Conservation (phyloP, 2,113 vertebrate species). For the Tretioscincus oriximinensis region DNA sequence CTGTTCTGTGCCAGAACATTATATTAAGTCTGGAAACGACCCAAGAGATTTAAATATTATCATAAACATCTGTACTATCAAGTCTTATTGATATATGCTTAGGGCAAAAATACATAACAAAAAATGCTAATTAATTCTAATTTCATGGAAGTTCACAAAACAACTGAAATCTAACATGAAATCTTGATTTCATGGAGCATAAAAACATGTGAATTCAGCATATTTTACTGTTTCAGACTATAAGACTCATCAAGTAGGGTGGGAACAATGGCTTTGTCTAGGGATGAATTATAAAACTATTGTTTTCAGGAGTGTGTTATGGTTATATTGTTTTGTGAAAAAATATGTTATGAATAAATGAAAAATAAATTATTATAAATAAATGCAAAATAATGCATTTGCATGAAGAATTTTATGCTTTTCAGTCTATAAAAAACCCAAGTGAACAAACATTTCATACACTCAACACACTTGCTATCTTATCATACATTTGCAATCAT, state of each 20-base stretch:
- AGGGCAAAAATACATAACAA: slow-evolving; percentile 72
- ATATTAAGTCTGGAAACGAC: too few relatives aligned
- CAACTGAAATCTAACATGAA: slow-evolving; percentile 18
- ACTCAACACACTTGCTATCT: not conserved
- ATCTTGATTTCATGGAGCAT: too few relatives aligned
- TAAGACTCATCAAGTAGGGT: too few relatives aligned
- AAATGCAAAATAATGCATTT: not conserved
- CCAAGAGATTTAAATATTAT: too few relatives aligned
- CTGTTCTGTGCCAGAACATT: too few relatives aligned
- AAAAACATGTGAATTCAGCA: too few relatives aligned
- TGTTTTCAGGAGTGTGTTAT: not conserved
- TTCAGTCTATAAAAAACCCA: not conserved
- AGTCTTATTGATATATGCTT: slow-evolving; percentile 72
- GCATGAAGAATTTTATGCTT: not conserved
- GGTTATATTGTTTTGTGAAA: not conserved
- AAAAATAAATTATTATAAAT: slow-evolving; percentile 7
- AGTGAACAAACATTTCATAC: slow-evolving; percentile 4
- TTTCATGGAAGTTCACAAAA: slow-evolving; percentile 57
- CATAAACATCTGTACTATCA: too few relatives aligned
- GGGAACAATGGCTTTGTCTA: not conserved
- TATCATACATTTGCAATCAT: not conserved
- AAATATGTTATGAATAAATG: not conserved
- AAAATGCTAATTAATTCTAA: slow-evolving; percentile 72
- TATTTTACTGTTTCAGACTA: too few relatives aligned
- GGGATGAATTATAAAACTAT: not conserved